Percentiles rank a stretch among this genome's conserved stretches.
These are phyloP conservation scores for Lordiphosa clarofinis DNA, from an alignment of 1,140 invertebrate genomes.

Conservation along the genomic window DNA sequence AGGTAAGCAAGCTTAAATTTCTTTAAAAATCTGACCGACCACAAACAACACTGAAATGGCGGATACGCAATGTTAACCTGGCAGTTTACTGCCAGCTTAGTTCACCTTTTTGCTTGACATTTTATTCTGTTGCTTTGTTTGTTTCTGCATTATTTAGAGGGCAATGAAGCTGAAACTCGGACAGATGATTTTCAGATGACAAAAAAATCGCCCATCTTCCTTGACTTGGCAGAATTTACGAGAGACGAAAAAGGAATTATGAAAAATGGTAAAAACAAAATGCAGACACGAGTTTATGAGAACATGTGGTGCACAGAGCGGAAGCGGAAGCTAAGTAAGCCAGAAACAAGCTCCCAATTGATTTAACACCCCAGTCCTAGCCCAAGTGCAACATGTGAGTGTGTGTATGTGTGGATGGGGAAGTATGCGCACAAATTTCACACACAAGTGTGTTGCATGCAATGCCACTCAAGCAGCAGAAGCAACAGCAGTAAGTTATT, in stretches of 20 bases:
- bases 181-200: constrained; percentile 1
- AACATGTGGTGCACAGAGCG: constrained; percentile 51
- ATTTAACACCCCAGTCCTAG: constrained; percentile 58
- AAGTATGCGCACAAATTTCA: constrained; percentile 62
- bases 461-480: constrained; percentile 46
- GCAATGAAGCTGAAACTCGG: constrained; percentile 52
- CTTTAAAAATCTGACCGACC: constrained; percentile 1
- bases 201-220: constrained; percentile 10
- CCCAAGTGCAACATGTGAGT: constrained; percentile 56
- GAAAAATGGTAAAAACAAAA: constrained; percentile 53
- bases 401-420: constrained; percentile 19
- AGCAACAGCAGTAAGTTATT: constrained; percentile 48
- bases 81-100: constrained; percentile 15
- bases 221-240: constrained; percentile 19
- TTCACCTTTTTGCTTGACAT: constrained; percentile 43
- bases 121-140: constrained; percentile 25
- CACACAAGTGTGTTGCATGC: constrained; percentile 55
- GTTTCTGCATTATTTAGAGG: constrained; percentile 35
- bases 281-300: constrained; percentile 21
- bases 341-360: constrained; percentile 73
- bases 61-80: constrained; percentile 52
- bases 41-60: constrained; percentile 41
- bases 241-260: constrained; percentile 27
- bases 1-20: too few species aligned
- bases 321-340: constrained; percentile 68